Base-by-base conservation (phyloP, 2,888 invertebrate genomes). In the Watsonalla cultraria region DNA sequence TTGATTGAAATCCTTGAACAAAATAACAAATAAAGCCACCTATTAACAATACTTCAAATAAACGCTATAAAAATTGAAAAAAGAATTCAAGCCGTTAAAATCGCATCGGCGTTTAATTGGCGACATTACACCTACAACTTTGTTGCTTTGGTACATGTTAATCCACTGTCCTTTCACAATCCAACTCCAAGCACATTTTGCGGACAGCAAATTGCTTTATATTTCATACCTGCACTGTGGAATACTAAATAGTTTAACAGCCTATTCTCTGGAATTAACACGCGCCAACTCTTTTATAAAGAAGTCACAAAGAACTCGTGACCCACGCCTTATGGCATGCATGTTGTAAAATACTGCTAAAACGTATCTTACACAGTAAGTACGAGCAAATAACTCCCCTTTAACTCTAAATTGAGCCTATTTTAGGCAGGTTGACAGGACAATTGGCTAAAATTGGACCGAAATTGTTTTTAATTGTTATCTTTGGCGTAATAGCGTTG, bases 241-340 rank as follows among this genome's bases (percentile, higher is more conserved):
- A 42, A 42, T 42, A 42, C 8, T 42, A 42, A 8, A 42, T 42
- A 11, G 42, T 42, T 42, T 8, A 42, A 42, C 42, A 42, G 11
- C 11, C 42, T 37, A 60, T 59, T 58, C 62, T 64, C 61, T 5
- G 62, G 64, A 71, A 76, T 78, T 74, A 77, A 68, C 70, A 60
- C 64, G 65, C 72, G 72, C 68, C 61, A 61, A 58, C 67, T 61
- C 66, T 64, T 73, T 65, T 66, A 65, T 49, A 39, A 49, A 49
- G 39, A 37, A 60, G 61, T 52, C 63, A 80, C 78, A 78, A 82
- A 74, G 72, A 53, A 52, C 65, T 66, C 73, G 74, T 75, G 76
- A 74, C 70, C 65, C 52, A 66, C 77, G 65, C 82, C 82, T 72
- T 83, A 81, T 80, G 81, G 75, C 59, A 58, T 58, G 61, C 54